Evolutionary conservation across 1,140 invertebrate genomes (phyloP).

Genomic region (Pseudomyrmex sp.): DNA sequence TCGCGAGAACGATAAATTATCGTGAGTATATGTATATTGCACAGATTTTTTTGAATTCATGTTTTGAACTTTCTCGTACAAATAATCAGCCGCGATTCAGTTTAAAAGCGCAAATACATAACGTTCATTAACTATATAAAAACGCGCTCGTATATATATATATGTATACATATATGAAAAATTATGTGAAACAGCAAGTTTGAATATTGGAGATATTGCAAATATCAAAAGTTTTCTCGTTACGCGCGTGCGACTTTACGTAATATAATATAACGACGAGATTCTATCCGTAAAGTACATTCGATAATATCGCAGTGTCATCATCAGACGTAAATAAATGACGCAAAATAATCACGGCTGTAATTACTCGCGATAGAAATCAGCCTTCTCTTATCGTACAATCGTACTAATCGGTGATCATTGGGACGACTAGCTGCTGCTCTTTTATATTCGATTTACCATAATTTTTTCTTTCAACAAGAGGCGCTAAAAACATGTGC

Average conservation of each 20-base stretch:
- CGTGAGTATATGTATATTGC: no score
- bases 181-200: neutral
- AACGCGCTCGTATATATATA: neutral
- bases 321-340: neutral
- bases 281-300: neutral
- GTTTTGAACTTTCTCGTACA: no score
- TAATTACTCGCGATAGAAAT: neutral
- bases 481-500: neutral
- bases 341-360: neutral
- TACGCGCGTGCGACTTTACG: neutral
- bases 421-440: neutral
- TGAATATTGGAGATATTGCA: neutral
- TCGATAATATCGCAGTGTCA: slow-evolving; percentile 13
- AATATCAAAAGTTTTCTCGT: neutral
- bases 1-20: slow-evolving; percentile 6
- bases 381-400: neutral
- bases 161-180: neutral
- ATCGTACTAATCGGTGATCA: neutral
- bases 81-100: neutral
- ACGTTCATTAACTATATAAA: neutral
- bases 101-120: neutral
- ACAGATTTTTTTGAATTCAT: no score
- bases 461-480: neutral
- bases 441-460: no score
- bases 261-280: neutral